These are phyloP conservation scores for Drosophila nebulosa DNA, from an alignment of 1,140 invertebrate genomes.

Conservation along the genomic window DNA sequence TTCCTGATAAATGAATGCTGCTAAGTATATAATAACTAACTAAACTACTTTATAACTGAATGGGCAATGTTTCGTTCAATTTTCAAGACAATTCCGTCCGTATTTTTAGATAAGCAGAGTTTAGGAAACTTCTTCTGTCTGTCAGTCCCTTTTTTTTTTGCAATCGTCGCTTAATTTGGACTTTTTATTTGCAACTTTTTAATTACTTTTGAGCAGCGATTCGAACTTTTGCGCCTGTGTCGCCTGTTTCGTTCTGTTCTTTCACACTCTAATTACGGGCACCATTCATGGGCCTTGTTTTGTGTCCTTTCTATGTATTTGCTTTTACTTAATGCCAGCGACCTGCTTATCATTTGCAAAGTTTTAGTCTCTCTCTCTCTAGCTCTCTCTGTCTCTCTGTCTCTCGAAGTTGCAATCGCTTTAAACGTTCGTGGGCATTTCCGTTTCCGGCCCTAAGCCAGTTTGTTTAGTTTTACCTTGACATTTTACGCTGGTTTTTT, in stretches of 20 bases:
- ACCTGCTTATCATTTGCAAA: slow-evolving; percentile 53
- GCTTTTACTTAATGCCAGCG: slow-evolving; percentile 8
- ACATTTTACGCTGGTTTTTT: slow-evolving; percentile 52
- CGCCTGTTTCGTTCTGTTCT: too few relatives aligned
- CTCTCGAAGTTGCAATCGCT: slow-evolving; percentile 33
- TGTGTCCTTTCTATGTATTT: slow-evolving; percentile 26
- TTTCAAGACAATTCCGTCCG: neutral
- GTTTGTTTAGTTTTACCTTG: slow-evolving; percentile 75
- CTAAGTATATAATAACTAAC: neutral
- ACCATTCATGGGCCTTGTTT: slow-evolving; percentile 55
- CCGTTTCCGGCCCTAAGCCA: slow-evolving; percentile 62
- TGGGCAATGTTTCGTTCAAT: too few relatives aligned
- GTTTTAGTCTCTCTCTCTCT: slow-evolving; percentile 27
- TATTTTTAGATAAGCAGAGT: slow-evolving; percentile 1
- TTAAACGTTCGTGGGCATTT: slow-evolving; percentile 63
- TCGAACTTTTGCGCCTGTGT: slow-evolving; percentile 63
- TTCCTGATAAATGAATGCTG: neutral
- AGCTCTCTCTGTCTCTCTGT: slow-evolving; percentile 30
- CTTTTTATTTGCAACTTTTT: slow-evolving; percentile 68
- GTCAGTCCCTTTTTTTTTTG: too few relatives aligned
- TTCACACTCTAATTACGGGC: slow-evolving; percentile 69
- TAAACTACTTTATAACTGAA: too few relatives aligned
- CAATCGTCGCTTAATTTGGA: slow-evolving; percentile 71
- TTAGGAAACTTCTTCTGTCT: neutral
- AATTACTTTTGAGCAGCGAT: slow-evolving; percentile 77